These are phyloP conservation scores for Schizotus pectinicornis DNA, from an alignment of 2,888 invertebrate species.

Conservation along the genomic window DNA sequence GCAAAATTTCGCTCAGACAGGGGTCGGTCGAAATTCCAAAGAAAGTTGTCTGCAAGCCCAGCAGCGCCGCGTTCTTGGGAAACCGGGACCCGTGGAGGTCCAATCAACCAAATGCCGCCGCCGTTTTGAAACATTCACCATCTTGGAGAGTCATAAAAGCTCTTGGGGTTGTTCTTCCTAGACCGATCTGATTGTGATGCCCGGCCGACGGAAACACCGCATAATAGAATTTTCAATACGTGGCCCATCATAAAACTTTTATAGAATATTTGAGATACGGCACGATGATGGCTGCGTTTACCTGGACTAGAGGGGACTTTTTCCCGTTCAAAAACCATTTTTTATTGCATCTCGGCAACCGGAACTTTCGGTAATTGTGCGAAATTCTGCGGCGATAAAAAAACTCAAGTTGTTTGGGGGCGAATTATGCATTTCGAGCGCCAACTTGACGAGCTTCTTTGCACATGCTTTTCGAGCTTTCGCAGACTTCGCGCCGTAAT, in stretches of 20 bases:
- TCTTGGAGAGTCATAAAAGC: slow-evolving; percentile 7
- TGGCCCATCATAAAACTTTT: slow-evolving; percentile 12
- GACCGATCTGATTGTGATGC: slow-evolving; percentile 3
- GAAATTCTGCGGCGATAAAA: no score
- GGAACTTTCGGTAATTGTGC: no score
- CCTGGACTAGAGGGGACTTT: background rate
- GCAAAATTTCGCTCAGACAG: no score
- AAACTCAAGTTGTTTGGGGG: no score
- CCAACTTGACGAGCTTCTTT: no score
- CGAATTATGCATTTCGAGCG: no score
- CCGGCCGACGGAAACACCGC: slow-evolving; percentile 14
- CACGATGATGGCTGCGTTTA: slow-evolving; percentile 3
- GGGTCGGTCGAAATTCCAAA: no score
- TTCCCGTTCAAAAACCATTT: background rate
- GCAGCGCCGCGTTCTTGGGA: no score
- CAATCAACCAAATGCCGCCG: slow-evolving; percentile 14
- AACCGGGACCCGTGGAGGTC: background rate
- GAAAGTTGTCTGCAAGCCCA: no score
- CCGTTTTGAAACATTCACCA: background rate
- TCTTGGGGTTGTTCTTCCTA: slow-evolving; percentile 7
- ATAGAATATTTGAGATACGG: slow-evolving; percentile 4
- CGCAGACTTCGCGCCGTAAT: no score
- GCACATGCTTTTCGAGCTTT: no score
- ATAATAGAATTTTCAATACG: slow-evolving; percentile 13
- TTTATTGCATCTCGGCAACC: background rate